phyloP scores from a whole-genome alignment of 2,888 invertebrate species.

The Ophioninae sp. region DNA sequence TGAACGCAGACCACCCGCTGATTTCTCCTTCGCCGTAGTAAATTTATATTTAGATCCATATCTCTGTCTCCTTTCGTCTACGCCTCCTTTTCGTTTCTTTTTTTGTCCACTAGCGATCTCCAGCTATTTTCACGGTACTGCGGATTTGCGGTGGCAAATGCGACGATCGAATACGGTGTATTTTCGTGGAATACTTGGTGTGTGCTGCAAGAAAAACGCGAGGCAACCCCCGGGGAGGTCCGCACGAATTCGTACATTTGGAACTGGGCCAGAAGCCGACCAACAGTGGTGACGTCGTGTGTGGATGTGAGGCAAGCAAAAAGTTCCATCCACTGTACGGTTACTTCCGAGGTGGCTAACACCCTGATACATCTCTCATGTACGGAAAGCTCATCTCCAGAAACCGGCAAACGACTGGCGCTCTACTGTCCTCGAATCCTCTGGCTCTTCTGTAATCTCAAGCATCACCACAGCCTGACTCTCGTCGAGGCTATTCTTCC shows the following conservation, averaged over 20 bases:
- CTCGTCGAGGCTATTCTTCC: slow-evolving; percentile 26
- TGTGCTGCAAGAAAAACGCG: slow-evolving; percentile 66
- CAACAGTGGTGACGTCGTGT: slow-evolving; percentile 27
- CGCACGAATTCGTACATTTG: slow-evolving; percentile 64
- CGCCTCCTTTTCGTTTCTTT: slow-evolving; percentile 18
- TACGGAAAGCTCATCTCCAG: slow-evolving; percentile 34
- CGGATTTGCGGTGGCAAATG: slow-evolving; percentile 48
- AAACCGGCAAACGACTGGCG: slow-evolving; percentile 7
- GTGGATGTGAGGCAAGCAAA: slow-evolving; percentile 38
- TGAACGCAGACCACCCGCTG: slow-evolving; percentile 51
- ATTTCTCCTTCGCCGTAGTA: slow-evolving; percentile 47
- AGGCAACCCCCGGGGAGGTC: slow-evolving; percentile 68
- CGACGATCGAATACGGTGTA: slow-evolving; percentile 56
- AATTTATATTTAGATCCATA: slow-evolving; percentile 54
- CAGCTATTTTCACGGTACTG: slow-evolving; percentile 9
- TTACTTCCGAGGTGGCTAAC: slow-evolving; percentile 17
- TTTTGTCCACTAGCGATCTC: slow-evolving; percentile 24
- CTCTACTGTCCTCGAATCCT: slow-evolving; percentile 12
- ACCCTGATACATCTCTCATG: slow-evolving; percentile 49
- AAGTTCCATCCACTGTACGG: slow-evolving; percentile 32
- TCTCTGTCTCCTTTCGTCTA: slow-evolving; percentile 2
- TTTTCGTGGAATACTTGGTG: slow-evolving; percentile 51
- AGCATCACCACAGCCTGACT: slow-evolving; percentile 20
- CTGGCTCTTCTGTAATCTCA: slow-evolving; percentile 24
- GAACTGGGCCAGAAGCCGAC: slow-evolving; percentile 53